A percentile compares a stretch with the other conserved stretches of the same genome.
Evolutionary conservation across 1,140 invertebrate genomes (phyloP).

Genomic region (Trichonephila clavipes): DNA sequence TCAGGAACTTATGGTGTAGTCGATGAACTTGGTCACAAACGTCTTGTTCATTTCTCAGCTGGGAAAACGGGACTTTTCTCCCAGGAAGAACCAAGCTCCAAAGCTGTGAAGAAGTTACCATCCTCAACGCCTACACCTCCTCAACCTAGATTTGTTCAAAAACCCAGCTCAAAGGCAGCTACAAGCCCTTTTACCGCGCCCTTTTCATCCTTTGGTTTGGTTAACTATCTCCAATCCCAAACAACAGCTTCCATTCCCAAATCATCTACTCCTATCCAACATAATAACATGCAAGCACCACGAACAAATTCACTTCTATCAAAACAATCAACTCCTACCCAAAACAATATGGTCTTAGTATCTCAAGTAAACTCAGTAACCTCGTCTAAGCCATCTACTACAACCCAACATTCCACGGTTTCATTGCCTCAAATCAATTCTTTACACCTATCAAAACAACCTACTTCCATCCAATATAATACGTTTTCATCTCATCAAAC

Average conservation of each 20-base stretch:
- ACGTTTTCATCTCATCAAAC: background rate
- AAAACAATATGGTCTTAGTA: background rate
- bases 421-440: background rate
- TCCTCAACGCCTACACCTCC: background rate
- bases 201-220: background rate
- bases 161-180: background rate
- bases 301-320: background rate
- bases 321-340: background rate
- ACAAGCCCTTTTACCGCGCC: background rate
- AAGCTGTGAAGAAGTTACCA: background rate
- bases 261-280: background rate
- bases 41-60: conserved; percentile 84
- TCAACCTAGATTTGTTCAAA: background rate
- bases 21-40: conserved; percentile 82
- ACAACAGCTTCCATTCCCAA: background rate
- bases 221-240: conserved; percentile 5
- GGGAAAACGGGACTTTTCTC: conserved; percentile 86
- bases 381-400: background rate
- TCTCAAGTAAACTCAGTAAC: background rate
- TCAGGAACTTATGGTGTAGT: conserved; percentile 83
- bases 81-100: conserved; percentile 80
- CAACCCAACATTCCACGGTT: background rate
- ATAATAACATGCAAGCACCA: background rate
- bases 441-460: no score
- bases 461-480: background rate